A percentile compares a stretch with the other conserved stretches of the same genome.
Evolutionary conservation across 1,140 invertebrate genomes (phyloP).

Genomic region (Myzus persicae): DNA sequence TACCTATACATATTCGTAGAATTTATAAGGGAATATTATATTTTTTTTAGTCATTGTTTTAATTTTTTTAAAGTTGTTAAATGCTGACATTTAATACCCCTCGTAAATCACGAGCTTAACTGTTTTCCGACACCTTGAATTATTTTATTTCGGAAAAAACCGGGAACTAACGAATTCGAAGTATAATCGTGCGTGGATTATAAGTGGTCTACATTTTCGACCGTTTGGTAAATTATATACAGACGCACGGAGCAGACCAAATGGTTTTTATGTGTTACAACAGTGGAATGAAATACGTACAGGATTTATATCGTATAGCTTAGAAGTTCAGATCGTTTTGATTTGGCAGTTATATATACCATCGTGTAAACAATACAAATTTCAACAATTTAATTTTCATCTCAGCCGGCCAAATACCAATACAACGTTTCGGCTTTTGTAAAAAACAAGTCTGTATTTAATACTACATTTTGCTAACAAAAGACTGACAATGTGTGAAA

Average conservation of each 20-base stretch:
- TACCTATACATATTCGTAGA: neutral
- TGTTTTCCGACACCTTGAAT: neutral
- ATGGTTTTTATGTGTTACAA: neutral
- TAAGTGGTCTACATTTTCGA: constrained; percentile 2
- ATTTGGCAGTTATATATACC: neutral
- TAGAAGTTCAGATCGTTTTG: neutral
- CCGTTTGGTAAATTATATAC: neutral
- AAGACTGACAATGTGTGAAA: neutral
- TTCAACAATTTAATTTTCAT: constrained; percentile 12
- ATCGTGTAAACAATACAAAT: neutral
- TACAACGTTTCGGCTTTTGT: neutral
- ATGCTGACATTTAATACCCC: neutral
- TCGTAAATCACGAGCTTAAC: neutral
- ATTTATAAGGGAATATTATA: neutral
- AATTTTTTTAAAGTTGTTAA: neutral
- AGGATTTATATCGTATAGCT: neutral
- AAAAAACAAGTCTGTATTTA: neutral
- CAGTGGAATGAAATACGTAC: neutral
- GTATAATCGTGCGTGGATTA: neutral
- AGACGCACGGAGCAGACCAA: neutral
- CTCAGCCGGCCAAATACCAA: neutral
- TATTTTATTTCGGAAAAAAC: neutral
- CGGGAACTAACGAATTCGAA: neutral
- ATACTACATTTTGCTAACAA: neutral
- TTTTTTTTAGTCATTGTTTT: neutral